A percentile compares a stretch with the other conserved stretches of the same genome.
phyloP scores from a whole-genome alignment of 2,888 invertebrate genomes.

The Dioctria linearis region DNA sequence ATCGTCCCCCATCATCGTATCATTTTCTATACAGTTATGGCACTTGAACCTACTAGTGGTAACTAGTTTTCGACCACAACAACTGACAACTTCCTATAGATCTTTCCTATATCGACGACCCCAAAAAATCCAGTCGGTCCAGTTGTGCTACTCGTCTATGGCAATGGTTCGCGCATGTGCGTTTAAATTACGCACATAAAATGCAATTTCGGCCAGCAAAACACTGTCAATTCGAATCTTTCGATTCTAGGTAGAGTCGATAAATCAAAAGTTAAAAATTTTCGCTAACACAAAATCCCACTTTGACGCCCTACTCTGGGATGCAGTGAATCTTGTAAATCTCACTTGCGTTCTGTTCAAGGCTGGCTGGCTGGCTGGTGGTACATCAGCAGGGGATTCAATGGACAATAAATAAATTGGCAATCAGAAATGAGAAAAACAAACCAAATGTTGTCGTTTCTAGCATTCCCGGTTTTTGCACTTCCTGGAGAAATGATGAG shows the following conservation, averaged over 20 bases:
- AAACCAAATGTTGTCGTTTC: slow-evolving; percentile 15
- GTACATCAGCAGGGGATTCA: neutral
- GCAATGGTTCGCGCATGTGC: neutral
- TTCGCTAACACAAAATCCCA: slow-evolving; percentile 52
- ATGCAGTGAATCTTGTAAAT: slow-evolving; percentile 17
- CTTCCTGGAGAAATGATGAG: slow-evolving; percentile 36
- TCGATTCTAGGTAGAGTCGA: slow-evolving; percentile 19
- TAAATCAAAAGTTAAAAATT: slow-evolving; percentile 49
- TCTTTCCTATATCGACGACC: slow-evolving; percentile 31
- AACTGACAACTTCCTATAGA: slow-evolving; percentile 6
- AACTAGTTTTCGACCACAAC: neutral
- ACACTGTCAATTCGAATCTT: slow-evolving; percentile 38
- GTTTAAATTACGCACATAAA: slow-evolving; percentile 23
- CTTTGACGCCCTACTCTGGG: slow-evolving; percentile 50
- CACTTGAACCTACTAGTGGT: neutral
- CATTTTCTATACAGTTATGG: slow-evolving; percentile 19
- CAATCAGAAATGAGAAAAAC: slow-evolving; percentile 6
- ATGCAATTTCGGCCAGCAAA: neutral
- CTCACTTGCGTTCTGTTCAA: slow-evolving; percentile 9
- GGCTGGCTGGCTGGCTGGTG: slow-evolving; percentile 18
- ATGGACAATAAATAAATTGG: slow-evolving; percentile 26
- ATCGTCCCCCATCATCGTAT: neutral
- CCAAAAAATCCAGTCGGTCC: slow-evolving; percentile 44
- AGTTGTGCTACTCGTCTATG: slow-evolving; percentile 12
- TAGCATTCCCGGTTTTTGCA: slow-evolving; percentile 37